Base-by-base conservation (phyloP, 2,797 vertebrate genomes). In the Eleutherodactylus coqui region DNA sequence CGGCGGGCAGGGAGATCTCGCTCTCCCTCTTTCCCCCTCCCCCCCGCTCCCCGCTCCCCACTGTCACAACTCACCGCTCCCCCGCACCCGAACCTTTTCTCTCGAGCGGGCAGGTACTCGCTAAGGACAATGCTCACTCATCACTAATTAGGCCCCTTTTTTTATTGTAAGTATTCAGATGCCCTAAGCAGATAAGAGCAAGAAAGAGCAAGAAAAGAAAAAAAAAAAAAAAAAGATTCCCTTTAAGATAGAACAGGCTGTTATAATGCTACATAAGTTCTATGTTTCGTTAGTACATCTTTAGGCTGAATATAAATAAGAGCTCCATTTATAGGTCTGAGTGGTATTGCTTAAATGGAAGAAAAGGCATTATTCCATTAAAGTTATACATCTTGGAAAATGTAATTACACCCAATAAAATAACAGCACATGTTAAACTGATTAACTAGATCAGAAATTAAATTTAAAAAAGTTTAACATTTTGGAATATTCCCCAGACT, bases 401-500 rank as follows among this genome's bases (percentile, higher is more conserved):
- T 27, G 24, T 73, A 27, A 73, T 73, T 43, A 73, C 38, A 69
- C 24, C 70, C 29, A 73, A 73, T 45, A 73, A 45, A 73, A 72
- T 45, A 45, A 6, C 70, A 24, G 41, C 70, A 14, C 41, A 27
- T 24, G 38, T n/a, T 38, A n/a, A 38, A 43, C 24, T 73, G 41
- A 73, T 45, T 73, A 73, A 73, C 70, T 73, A 43, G 38, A 45
- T 73, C 41, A 45, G 38, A 73, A 73, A 72, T 72, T 72, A 43
- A 72, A 70, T 70, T 70, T n/a, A n/a, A n/a, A n/a, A 24, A 70
- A 41, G 36, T n/a, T 9, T 3, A 72, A 38, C 36, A 43, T 72
- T 72, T n/a, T 72, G 69, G 69, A 72, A 72, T 72, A 72, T 43
- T 72, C 69, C 69, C 69, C 69, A 72, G 69, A 43, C 69, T 43